Evolutionary conservation across 2,888 invertebrate species (phyloP), one percentile per base, ranked within the genome.

Genomic region (Eupithecia vulgata): DNA sequence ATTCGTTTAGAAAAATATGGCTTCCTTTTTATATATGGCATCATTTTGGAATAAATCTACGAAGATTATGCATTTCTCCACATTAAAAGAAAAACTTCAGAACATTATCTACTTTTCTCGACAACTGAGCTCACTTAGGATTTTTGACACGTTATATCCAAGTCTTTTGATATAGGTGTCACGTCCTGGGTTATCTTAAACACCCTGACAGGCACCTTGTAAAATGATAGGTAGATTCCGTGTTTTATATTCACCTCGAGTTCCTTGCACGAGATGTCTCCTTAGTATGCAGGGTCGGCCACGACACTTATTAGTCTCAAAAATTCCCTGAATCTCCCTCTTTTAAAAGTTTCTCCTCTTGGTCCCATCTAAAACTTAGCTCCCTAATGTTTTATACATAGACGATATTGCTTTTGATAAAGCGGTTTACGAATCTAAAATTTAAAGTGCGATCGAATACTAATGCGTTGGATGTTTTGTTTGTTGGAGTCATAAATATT

Each of bases 341-440:
- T 82, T 89, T 87, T 85, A 78, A 85, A 83, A 90, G 87, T 88
- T 91, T 89, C 83, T 81, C 85, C 83, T 82, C 84, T 86, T 84
- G 87, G 82, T 84, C 87, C 87, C 90, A 89, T 92, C 92, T 91
- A 87, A 90, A 93, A 92, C 87, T 91, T 92, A 88, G 87, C 86
- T 85, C 87, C 86, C 90, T 92, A 85, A 93, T 93, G 94, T 93
- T 90, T 93, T 87, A 93, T 90, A 93, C 93, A 93, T 93, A 85
- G 89, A 85, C 84, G 94, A 93, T 94, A 94, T 94, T 90, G 92
- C 92, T 91, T 91, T 90, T 92, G 93, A 93, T 94, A 94, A 93
- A 93, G 91, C 91, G 90, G 91, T 93, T 93, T 91, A 88, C 88
- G 87, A 93, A 94, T 94, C 93, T 93, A 87, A 92, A 94, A 90